Evolutionary conservation across 2,888 invertebrate species (phyloP), one percentile per base, ranked within the genome.

Genomic region (Drosophila planitibia): DNA sequence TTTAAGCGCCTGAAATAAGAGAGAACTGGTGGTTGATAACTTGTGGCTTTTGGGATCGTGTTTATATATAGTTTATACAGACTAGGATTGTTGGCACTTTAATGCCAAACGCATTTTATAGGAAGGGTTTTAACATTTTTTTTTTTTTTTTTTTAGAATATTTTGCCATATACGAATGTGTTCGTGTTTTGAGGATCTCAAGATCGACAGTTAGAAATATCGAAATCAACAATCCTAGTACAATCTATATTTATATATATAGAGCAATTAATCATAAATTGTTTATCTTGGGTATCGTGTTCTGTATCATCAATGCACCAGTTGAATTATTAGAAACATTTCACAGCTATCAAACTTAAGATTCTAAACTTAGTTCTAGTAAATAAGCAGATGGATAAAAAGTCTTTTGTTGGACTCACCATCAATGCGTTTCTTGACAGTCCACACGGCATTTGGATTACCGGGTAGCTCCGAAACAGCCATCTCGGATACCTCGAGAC

Each of bases 361-460:
- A 58, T 12, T 4, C 74, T 80, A 72, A 72, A 72, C 71, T 76
- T 85, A 82, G 41, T 25, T 33, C 16, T 52, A 0, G 9, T 9
- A 64, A 51, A 70, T 61, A 61, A 54, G n/a, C 35, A 52, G n/a
- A 12, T 66, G 44, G 33, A 32, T 47, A 39, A 3, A 52, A 60
- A 47, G 22, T 32, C 28, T 52, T 16, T 55, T 25, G 83, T 41
- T 49, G 22, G 19, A 95, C 96, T 97, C 94, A 99, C 99, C 99
- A 95, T 99, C 99, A 92, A 97, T 96, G 93, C 98, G 96, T 90
- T 97, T 96, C 92, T 98, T 98, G 28, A 99, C 99, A 37, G 99
- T 99, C 99, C 99, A 99, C 3, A 99, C 99, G 89, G 99, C 99
- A 94, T 99, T 99, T 3, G 99, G 99, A 92, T 98, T 99, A 92